Base-by-base conservation (phyloP, 2,888 invertebrate species). In the Spisula subtruncata region DNA sequence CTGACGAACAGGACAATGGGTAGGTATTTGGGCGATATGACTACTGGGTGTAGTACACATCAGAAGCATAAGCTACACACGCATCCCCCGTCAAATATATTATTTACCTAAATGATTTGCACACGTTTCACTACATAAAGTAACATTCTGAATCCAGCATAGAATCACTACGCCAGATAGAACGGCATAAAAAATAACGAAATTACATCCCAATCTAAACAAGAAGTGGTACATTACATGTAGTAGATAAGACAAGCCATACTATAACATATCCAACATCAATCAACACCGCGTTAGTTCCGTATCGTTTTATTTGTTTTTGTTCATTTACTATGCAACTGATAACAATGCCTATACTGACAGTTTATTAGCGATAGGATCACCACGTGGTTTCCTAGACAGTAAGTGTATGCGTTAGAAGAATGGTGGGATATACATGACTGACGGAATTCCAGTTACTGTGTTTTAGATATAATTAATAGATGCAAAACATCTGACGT, bases 281-380 rank as follows among this genome's bases (percentile, higher is more conserved):
- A 66, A 66, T 66, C 25, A 66, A 66, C 60, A 66, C 25, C 25
- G 10, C n/a, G 25, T 66, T 66, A 10, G 2, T 66, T 66, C 25
- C 60, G 25, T 66, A n/a, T 66, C 60, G 60, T 66, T 66, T 66
- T 66, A 66, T 66, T 66, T 66, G 60, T 66, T 66, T n/a, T 66
- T 66, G 60, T 66, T 66, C 60, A 66, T 66, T 66, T 66, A 25
- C 25, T 5, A 66, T 66, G 60, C 25, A 66, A 66, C 60, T 66
- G 60, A 66, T 66, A 66, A 25, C 60, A 66, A 66, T 25, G 60
- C 8, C 60, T 66, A 12, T 25, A n/a, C 60, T 66, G 60, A 66
- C 60, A 66, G 60, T n/a, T n/a, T n/a, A n/a, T n/a, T n/a, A n/a
- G n/a, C n/a, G n/a, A 66, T 66, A 66, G 8, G 60, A 66, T 66